Base-by-base conservation (phyloP, 2,797 vertebrate genomes). In the Momotus momota region DNA sequence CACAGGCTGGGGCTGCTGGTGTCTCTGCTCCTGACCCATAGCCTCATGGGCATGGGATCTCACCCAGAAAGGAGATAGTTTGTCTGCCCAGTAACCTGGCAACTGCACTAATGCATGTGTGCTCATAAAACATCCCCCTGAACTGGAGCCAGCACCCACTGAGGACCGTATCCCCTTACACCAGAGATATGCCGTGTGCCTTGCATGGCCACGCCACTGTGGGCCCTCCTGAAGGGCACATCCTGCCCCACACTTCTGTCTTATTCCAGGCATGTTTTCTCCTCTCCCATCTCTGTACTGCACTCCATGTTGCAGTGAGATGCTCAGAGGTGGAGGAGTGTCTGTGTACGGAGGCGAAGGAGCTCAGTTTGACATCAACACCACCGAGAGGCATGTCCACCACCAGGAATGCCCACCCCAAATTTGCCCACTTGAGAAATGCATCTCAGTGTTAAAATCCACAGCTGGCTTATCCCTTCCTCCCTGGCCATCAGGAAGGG, bases 71-170 rank as follows among this genome's bases (percentile, higher is more conserved):
- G 84, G 69, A 82, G 11, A 87, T 11, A 95, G 92, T 94, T 96
- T 91, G 84, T 91, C 88, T 87, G 94, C 92, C 29, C 80, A 83
- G 96, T 95, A 91, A 93, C 93, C 84, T 91, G 90, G 95, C 86
- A 95, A 96, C 96, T 70, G 65, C 81, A 74, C 64, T 94, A 49
- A 46, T 71, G 93, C 71, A 64, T 67, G 90, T 3, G 9, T 57
- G 77, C 31, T 41, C 87, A 91, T 71, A 83, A 93, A 85, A 88
- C 88, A 90, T 72, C 69, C 45, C 62, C 90, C 94, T 95, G 96
- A 95, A 72, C 10, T 1, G 2, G 57, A 78, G 96, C 95, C 95
- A 96, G 88, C 93, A 46, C 85, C 77, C 90, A 25, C 85, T 0
- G 1, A 27, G 70, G 94, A 69, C 82, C 0, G 0, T 41, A 90